Conservation (phyloP, 2,113 vertebrate species). For the Theristicus caerulescens region DNA sequence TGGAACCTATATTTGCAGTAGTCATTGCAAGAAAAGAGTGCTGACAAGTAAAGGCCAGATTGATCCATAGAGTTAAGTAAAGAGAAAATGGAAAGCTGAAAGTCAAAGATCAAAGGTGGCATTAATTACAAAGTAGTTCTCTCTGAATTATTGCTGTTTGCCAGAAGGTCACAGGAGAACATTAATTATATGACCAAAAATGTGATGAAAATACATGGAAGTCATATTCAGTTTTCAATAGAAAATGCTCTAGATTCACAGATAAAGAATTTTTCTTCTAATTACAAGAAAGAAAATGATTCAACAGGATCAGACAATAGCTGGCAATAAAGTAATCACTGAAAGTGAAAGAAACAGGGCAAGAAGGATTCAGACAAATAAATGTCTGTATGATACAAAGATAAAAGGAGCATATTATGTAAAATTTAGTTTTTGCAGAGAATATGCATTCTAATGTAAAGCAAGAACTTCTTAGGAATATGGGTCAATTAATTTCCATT, state of each 20-base stretch:
- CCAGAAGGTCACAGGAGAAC: neutral
- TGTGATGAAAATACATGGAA: neutral
- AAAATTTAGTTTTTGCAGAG: neutral
- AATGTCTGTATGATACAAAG: neutral
- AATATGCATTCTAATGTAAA: slow-evolving; percentile 14
- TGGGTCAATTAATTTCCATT: slow-evolving; percentile 6
- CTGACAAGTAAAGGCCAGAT: neutral
- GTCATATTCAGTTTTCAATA: neutral
- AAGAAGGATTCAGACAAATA: neutral
- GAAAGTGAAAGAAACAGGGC: neutral
- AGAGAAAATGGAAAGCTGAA: neutral
- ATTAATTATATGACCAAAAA: neutral
- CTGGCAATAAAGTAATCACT: neutral
- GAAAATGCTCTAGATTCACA: neutral
- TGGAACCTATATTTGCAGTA: neutral
- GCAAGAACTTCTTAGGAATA: neutral
- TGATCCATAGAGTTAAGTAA: neutral
- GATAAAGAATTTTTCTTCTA: neutral
- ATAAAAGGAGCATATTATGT: neutral
- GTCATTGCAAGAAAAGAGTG: neutral
- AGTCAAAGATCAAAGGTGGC: neutral
- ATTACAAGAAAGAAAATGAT: neutral
- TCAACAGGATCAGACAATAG: neutral
- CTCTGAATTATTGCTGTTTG: neutral
- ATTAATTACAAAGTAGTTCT: neutral